Percentiles rank a stretch among this genome's conserved stretches.
phyloP scores from a whole-genome alignment of 2,797 vertebrate genomes.

The Mycteria americana region DNA sequence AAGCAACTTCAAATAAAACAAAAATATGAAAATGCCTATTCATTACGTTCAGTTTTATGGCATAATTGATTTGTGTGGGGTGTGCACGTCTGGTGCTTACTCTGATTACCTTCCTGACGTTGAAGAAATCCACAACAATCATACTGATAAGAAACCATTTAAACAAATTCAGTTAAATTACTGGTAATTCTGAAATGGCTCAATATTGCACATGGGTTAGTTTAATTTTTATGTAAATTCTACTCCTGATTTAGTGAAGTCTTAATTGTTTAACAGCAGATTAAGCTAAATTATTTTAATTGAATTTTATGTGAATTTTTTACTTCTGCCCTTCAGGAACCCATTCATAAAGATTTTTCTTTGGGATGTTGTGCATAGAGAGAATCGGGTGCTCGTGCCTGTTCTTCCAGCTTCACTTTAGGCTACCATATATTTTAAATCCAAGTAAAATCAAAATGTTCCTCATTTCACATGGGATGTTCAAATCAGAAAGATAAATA shows the following conservation, averaged over 20 bases:
- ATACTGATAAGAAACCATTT: slow-evolving; percentile 52
- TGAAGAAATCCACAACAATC: slow-evolving; percentile 52
- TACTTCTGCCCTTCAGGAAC: slow-evolving; percentile 21
- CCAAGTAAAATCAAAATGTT: neutral
- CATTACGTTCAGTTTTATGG: slow-evolving; percentile 22
- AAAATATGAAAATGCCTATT: slow-evolving; percentile 18
- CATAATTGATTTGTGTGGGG: slow-evolving; percentile 34
- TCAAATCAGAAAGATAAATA: neutral
- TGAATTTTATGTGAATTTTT: slow-evolving; percentile 45
- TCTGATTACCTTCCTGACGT: slow-evolving; percentile 49
- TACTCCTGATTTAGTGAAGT: slow-evolving; percentile 34
- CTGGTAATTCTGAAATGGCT: slow-evolving; percentile 53
- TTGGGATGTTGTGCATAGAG: neutral
- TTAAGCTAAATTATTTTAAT: slow-evolving; percentile 63
- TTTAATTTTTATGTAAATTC: slow-evolving; percentile 72
- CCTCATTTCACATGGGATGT: neutral
- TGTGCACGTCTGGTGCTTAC: neutral
- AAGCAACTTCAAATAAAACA: slow-evolving; percentile 11
- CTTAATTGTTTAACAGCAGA: slow-evolving; percentile 65
- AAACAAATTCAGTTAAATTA: slow-evolving; percentile 61
- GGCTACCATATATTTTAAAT: neutral
- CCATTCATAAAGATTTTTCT: neutral
- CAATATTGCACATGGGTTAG: slow-evolving; percentile 36
- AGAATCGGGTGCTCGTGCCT: neutral
- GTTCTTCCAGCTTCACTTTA: neutral